A percentile compares a stretch with the other conserved stretches of the same genome.
These are phyloP conservation scores for Formicarius rufipectus DNA, from an alignment of 2,113 vertebrate genomes.

Conservation along the genomic window DNA sequence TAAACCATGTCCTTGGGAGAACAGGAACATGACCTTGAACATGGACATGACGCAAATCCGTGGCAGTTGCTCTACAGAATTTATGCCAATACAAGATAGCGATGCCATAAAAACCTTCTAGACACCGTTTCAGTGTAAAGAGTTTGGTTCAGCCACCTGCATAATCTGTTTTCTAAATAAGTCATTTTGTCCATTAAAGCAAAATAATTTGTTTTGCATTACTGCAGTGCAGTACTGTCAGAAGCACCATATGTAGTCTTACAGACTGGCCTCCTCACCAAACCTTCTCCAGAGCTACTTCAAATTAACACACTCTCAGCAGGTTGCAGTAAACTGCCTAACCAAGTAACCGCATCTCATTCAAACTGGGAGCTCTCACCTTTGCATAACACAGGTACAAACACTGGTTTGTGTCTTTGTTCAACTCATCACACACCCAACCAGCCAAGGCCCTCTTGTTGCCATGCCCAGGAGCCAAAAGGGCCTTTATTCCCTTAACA, in stretches of 20 bases:
- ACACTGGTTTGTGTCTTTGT: not conserved
- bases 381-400: not conserved
- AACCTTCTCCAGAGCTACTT: not conserved
- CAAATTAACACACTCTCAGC: not conserved
- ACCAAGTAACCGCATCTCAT: not conserved
- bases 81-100: not conserved
- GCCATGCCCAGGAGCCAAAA: not conserved
- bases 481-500: not conserved
- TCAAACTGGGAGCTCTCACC: not conserved
- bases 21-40: not conserved
- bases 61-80: not conserved
- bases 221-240: not conserved
- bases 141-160: not conserved
- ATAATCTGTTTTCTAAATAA: not conserved
- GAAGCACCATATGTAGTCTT: not conserved
- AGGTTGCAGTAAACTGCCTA: not conserved
- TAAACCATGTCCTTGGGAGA: fast-evolving
- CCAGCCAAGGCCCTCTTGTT: not conserved
- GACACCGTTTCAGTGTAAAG: not conserved
- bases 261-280: fast-evolving
- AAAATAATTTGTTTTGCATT: not conserved
- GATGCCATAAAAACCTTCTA: not conserved
- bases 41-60: not conserved
- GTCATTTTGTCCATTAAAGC: not conserved
- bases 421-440: not conserved